phyloP scores from a whole-genome alignment of 2,113 vertebrate genomes.

The Varanus salvator region DNA sequence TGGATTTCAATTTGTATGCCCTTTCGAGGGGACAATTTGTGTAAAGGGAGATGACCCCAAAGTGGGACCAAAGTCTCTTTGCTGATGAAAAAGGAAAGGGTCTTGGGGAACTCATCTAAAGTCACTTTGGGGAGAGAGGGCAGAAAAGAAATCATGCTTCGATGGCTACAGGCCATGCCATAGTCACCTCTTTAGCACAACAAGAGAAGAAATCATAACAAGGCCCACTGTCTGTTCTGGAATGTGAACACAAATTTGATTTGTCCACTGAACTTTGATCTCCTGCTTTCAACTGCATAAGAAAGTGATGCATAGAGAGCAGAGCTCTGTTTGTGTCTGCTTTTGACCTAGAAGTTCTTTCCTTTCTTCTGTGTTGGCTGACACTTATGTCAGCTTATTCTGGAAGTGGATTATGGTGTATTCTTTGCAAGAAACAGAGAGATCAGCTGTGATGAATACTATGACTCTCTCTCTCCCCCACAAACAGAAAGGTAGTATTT shows the following conservation, averaged over 20 bases:
- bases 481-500: background rate
- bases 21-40: conserved; percentile 36
- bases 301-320: conserved; percentile 12
- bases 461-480: background rate
- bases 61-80: conserved; percentile 9
- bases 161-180: background rate
- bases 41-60: conserved; percentile 4
- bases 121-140: conserved; percentile 9
- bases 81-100: background rate
- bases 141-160: background rate
- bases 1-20: conserved; percentile 7
- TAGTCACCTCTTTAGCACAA: background rate
- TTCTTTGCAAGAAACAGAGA: background rate
- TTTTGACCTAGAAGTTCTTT: background rate
- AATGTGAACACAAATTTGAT: conserved; percentile 34
- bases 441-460: background rate
- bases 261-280: conserved; percentile 25
- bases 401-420: background rate
- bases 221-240: conserved; percentile 1
- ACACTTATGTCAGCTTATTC: background rate
- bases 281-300: conserved; percentile 17
- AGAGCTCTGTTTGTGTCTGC: background rate
- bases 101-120: conserved; percentile 37
- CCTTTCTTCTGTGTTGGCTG: background rate
- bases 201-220: background rate